Conservation (phyloP, 2,113 vertebrate genomes). For the Neomonachus schauinslandi region DNA sequence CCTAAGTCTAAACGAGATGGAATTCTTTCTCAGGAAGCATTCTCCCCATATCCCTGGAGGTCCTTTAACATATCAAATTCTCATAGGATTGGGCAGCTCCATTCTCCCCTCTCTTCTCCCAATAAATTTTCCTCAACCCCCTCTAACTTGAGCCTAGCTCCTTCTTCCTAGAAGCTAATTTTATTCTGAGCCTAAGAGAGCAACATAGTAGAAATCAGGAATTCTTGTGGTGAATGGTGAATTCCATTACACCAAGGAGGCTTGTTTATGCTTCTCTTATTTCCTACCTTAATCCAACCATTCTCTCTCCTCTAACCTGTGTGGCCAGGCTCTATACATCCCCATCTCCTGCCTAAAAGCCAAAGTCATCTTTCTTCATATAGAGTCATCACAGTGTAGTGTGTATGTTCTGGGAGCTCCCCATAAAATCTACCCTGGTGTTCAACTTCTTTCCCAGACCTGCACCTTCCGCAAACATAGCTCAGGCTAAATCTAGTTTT, state of each 20-base stretch:
- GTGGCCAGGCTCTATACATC: not conserved
- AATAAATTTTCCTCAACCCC: not conserved
- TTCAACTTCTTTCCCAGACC: not conserved
- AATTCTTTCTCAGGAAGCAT: conserved; percentile 37
- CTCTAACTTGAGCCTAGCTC: not conserved
- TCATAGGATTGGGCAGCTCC: not conserved
- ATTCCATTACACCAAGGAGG: not conserved
- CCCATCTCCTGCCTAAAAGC: not conserved
- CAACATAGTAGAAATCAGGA: not conserved
- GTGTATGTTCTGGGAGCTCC: not conserved
- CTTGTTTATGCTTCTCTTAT: not conserved
- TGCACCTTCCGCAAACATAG: not conserved
- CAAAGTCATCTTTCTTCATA: not conserved
- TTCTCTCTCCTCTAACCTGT: not conserved
- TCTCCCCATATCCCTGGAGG: not conserved
- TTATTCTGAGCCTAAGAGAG: not conserved
- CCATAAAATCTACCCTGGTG: not conserved
- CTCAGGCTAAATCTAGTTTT: not conserved
- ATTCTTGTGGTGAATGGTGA: not conserved
- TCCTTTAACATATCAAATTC: not conserved
- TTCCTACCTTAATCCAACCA: not conserved
- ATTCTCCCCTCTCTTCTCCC: not conserved
- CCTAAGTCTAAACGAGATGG: not conserved
- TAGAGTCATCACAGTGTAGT: not conserved
- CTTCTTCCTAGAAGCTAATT: not conserved